Evolutionary conservation across 2,888 invertebrate species (phyloP).

Genomic region (Spatulosminthurus flaviceps): DNA sequence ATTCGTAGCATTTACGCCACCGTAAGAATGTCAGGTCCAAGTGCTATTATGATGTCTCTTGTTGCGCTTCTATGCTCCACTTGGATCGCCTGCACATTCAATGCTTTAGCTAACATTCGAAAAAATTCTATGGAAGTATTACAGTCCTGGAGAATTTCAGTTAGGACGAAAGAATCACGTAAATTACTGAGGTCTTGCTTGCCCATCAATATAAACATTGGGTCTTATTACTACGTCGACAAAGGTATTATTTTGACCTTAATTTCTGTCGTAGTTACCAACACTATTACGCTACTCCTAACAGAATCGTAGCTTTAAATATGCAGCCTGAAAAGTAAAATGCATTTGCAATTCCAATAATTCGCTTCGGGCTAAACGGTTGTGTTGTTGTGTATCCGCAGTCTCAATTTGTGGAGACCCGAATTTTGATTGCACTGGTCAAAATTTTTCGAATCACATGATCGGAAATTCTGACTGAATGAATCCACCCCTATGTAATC

Average conservation of each 20-base stretch:
- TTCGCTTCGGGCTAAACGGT: no score
- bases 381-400: no score
- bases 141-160: not conserved
- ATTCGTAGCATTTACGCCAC: slow-evolving; percentile 6
- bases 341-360: no score
- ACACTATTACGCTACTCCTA: not conserved
- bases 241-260: not conserved
- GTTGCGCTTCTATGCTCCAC: not conserved
- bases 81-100: not conserved
- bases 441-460: no score
- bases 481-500: no score
- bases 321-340: no score
- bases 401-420: no score
- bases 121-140: not conserved
- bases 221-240: not conserved
- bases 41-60: not conserved
- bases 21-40: not conserved
- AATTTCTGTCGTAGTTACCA: not conserved
- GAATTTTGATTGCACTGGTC: no score
- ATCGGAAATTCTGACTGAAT: no score
- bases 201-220: not conserved
- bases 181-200: not conserved
- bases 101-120: not conserved
- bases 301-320: no score
- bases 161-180: no score